These are phyloP conservation scores for Caenorhabditis sulstoni DNA, from an alignment of 2,888 invertebrate genomes.

Conservation along the genomic window DNA sequence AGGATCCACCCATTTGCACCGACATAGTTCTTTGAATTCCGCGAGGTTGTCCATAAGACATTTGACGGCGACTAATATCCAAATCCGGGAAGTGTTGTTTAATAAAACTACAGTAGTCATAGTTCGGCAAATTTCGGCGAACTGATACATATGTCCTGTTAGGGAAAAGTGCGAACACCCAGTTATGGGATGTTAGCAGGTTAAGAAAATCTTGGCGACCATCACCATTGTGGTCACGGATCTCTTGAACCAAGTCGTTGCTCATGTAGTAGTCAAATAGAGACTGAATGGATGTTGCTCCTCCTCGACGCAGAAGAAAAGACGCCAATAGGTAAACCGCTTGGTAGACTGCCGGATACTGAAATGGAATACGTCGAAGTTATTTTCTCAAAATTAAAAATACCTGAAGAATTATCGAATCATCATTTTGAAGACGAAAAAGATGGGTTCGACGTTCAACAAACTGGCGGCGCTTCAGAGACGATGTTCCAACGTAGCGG, in stretches of 20 bases:
- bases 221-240: constrained; percentile 76
- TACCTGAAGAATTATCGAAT: constrained; percentile 67
- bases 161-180: constrained; percentile 80
- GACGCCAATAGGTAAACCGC: constrained; percentile 74
- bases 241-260: constrained; percentile 71
- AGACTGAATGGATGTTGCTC: constrained; percentile 78
- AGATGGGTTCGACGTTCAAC: constrained; percentile 80
- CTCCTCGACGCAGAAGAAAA: constrained; percentile 77
- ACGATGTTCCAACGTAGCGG: constrained; percentile 79
- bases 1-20: constrained; percentile 48
- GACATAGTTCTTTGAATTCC: constrained; percentile 59
- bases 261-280: constrained; percentile 77
- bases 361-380: constrained; percentile 28
- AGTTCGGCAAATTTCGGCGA: constrained; percentile 78
- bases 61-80: constrained; percentile 39
- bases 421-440: constrained; percentile 77
- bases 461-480: constrained; percentile 80
- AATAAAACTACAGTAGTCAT: constrained; percentile 78
- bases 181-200: constrained; percentile 77
- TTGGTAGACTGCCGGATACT: constrained; percentile 78
- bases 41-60: constrained; percentile 49
- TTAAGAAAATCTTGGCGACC: constrained; percentile 74
- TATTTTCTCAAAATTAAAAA: background rate
- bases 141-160: constrained; percentile 79
- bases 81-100: constrained; percentile 65